A percentile compares a stretch with the other conserved stretches of the same genome.
These are phyloP conservation scores for Melanostoma mellinum DNA, from an alignment of 2,888 invertebrate species.

Conservation along the genomic window DNA sequence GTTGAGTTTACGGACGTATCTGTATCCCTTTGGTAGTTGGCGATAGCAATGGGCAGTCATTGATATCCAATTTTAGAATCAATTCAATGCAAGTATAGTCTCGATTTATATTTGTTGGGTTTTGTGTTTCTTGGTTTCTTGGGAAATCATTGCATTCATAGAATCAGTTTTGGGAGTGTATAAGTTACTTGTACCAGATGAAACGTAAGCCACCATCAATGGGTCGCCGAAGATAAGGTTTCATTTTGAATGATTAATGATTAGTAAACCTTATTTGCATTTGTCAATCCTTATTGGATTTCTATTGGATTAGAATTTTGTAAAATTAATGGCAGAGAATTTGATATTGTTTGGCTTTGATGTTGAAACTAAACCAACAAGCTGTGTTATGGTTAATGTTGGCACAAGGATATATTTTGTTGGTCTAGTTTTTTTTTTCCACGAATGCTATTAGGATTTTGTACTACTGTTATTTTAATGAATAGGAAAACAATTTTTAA, in stretches of 20 bases:
- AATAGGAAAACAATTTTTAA: too few relatives aligned
- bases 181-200: neutral
- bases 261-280: slow-evolving; percentile 55
- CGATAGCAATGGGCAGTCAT: neutral
- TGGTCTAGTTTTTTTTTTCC: too few relatives aligned
- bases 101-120: slow-evolving; percentile 29
- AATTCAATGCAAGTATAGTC: slow-evolving; percentile 31
- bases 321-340: slow-evolving; percentile 33
- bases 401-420: too few relatives aligned
- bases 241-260: slow-evolving; percentile 60
- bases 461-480: too few relatives aligned
- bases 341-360: neutral
- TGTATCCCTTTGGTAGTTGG: neutral
- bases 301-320: slow-evolving; percentile 21
- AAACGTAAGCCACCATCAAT: slow-evolving; percentile 38
- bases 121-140: slow-evolving; percentile 40
- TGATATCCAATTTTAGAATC: slow-evolving; percentile 23
- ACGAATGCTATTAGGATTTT: too few relatives aligned
- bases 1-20: neutral
- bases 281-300: slow-evolving; percentile 39
- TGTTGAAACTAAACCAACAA: neutral
- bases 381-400: too few relatives aligned
- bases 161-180: slow-evolving; percentile 20
- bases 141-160: slow-evolving; percentile 53
- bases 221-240: slow-evolving; percentile 40